phyloP scores from a whole-genome alignment of 2,888 invertebrate genomes.

The Eudemis profundana region DNA sequence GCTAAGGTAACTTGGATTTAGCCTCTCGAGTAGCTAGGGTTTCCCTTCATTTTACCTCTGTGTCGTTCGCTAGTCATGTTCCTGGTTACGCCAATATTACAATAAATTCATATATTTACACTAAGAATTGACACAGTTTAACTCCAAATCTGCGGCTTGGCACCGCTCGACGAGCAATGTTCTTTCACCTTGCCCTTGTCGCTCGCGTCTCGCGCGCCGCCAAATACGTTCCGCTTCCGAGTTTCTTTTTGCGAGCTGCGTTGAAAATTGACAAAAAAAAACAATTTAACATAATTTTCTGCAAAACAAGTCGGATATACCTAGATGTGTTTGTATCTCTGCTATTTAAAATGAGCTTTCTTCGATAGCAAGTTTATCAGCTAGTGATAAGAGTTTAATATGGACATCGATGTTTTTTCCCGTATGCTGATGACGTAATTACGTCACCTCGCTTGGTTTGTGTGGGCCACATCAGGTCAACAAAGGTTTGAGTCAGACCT shows the following conservation, averaged over 20 bases:
- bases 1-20: too few species aligned
- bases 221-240: conserved; percentile 62
- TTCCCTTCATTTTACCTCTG: too few species aligned
- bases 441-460: background rate
- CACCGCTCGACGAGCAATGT: conserved; percentile 63
- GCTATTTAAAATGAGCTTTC: background rate
- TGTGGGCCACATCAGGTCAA: conserved; percentile 38
- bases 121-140: conserved; percentile 49
- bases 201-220: conserved; percentile 51
- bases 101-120: conserved; percentile 32
- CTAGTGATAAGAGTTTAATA: background rate
- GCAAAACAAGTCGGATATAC: too few species aligned
- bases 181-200: conserved; percentile 58
- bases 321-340: too few species aligned
- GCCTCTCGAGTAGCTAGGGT: too few species aligned
- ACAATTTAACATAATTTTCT: background rate
- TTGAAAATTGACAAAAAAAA: conserved; percentile 50
- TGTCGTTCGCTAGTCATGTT: too few species aligned
- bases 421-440: conserved; percentile 23
- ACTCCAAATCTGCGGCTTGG: conserved; percentile 69
- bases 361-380: conserved; percentile 10
- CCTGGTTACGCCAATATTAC: conserved; percentile 41
- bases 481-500: conserved; percentile 36
- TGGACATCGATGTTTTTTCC: conserved; percentile 19
- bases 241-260: conserved; percentile 66